Conservation (phyloP, 53 echinoderm and acorn worm species). For the Stichopus horrens region DNA sequence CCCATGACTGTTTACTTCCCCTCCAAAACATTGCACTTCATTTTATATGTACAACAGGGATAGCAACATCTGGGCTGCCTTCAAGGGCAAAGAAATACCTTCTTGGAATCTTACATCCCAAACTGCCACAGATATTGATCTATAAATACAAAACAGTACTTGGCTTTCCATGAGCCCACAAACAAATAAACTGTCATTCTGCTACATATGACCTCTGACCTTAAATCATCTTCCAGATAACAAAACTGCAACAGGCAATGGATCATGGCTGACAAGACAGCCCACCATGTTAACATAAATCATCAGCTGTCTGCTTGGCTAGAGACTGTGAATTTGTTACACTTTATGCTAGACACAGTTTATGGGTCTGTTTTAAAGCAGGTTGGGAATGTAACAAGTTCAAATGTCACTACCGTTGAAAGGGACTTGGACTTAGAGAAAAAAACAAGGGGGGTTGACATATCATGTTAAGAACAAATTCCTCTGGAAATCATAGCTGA, state of each 20-base stretch:
- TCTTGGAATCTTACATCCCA: too few species aligned
- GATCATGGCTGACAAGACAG: not conserved
- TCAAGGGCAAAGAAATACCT: too few species aligned
- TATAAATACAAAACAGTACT: too few species aligned
- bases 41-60: too few species aligned
- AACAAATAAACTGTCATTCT: slow-evolving; percentile 3
- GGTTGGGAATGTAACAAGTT: not conserved
- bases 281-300: not conserved
- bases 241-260: not conserved
- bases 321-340: not conserved
- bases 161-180: not conserved
- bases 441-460: too few species aligned
- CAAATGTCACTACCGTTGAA: not conserved
- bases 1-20: too few species aligned
- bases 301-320: not conserved
- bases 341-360: not conserved
- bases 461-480: too few species aligned
- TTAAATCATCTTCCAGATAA: not conserved
- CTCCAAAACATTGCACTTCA: too few species aligned
- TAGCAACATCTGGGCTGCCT: too few species aligned
- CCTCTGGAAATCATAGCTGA: too few species aligned
- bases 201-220: not conserved
- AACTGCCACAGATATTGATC: too few species aligned
- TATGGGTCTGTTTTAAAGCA: not conserved
- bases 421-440: too few species aligned